Base-by-base conservation (phyloP, 1,140 invertebrate species). In the Ganaspis sp. region DNA sequence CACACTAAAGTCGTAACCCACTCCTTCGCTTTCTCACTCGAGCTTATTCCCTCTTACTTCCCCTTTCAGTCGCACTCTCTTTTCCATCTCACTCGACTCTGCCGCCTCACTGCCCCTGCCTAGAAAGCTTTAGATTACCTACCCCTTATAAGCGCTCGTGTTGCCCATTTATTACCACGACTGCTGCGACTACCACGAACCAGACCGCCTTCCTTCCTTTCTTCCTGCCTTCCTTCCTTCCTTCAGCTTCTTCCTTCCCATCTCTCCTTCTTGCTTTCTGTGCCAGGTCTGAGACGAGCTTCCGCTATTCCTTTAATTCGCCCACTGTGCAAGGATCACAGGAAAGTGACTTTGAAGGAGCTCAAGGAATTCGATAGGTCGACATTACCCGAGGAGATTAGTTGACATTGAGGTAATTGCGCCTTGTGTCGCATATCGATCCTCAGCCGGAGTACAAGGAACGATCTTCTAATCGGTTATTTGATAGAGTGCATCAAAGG, bases 81-180 rank as follows among this genome's bases (percentile, higher is more conserved):
- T 76, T 77, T 84, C 77, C 76, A 69, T 75, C 75, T 81, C 84
- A 76, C 83, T 80, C 76, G 29, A 49, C 70, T 77, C 77, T 74
- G 76, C 75, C 82, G 74, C 76, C 79, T 64, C 58, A 64, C 74
- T 70, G 79, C 84, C 83, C 70, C 84, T 84, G 86, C 86, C 85
- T 86, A 84, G 80, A 85, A 90, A 90, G 88, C 89, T 90, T 89
- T 89, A 88, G 88, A 89, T 90, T 90, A 90, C 88, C 88, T 89
- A 90, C 88, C 86, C 87, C 87, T 89, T 90, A 90, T 90, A 90
- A 89, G 88, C 88, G 88, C 88, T 90, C 89, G 87, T 90, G 89
- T 90, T 89, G 87, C 88, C 88, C 86, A 89, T 89, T 90, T 90
- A 90, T 90, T 90, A 89, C 88, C 88, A 85, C 87, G 85, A 88